Evolutionary conservation across 2,888 invertebrate genomes (phyloP), one percentile per base, ranked within the genome.

Genomic region (Eupelmus urozonus): DNA sequence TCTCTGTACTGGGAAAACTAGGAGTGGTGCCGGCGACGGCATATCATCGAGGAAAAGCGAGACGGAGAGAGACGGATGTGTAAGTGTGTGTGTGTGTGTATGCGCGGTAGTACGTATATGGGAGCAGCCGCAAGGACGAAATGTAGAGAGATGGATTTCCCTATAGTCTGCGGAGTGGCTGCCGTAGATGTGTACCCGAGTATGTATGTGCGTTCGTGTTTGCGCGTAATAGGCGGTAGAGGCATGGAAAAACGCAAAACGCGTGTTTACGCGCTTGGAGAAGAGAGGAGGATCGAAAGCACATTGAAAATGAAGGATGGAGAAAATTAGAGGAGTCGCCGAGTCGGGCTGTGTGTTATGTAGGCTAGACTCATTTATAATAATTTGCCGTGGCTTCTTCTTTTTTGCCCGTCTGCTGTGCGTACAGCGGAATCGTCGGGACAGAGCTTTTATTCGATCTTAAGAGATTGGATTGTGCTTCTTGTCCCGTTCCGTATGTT

Each of bases 11-110:
- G 55, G 59, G 65, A 65, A 65, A 66, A 53, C 51, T 53, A 66
- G 66, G 59, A 70, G 70, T 59, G 42, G 69, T 69, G n/a, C n/a
- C n/a, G n/a, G n/a, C n/a, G n/a, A n/a, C n/a, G 49, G 57, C 70
- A 69, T 57, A 69, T 59, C 69, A 42, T 59, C 59, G 69, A 55
- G 69, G 65, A n/a, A n/a, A n/a, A n/a, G n/a, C n/a, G 16, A 59
- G 76, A 69, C 57, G 51, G 53, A 70, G 72, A 51, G 18, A 42
- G 62, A 66, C n/a, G 76, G 65, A 20, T 65, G 59, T 29, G 65
- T n/a, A n/a, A 78, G 16, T 53, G 76, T 57, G 51, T 40, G n/a
- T 11, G 49, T 11, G 16, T 11, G 49, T 11, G 49, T 4, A 49
- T 2, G 49, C 5, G 34, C n/a, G n/a, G n/a, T n/a, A n/a, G n/a